Evolutionary conservation across 1,140 invertebrate species (phyloP).

Genomic region (Choristoneura fumiferana): DNA sequence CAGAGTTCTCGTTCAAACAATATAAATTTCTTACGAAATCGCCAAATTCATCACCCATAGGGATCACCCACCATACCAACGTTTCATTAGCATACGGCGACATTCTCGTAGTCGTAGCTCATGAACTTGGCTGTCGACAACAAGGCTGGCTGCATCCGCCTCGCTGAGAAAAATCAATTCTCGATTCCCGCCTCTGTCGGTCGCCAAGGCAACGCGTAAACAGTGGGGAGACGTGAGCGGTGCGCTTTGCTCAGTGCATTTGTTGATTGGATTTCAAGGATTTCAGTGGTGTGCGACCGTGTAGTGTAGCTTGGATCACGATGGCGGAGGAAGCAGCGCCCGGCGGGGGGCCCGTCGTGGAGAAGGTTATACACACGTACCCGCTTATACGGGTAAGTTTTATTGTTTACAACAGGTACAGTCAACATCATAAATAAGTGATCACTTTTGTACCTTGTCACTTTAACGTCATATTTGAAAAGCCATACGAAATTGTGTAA

Average conservation of each 20-base stretch:
- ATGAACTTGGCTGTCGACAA: not conserved
- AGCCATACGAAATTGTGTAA: too few relatives aligned
- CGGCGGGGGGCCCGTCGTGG: constrained; percentile 67
- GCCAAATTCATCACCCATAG: too few relatives aligned
- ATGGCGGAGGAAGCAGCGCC: constrained; percentile 74
- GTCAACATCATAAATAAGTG: too few relatives aligned
- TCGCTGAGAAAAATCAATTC: constrained; percentile 70
- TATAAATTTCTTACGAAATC: too few relatives aligned
- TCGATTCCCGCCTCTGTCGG: constrained; percentile 58
- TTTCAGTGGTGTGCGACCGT: constrained; percentile 36
- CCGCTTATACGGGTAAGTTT: constrained; percentile 83
- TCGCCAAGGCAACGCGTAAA: constrained; percentile 71
- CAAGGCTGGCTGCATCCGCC: constrained; percentile 24
- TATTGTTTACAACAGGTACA: constrained; percentile 17
- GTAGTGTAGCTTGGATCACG: constrained; percentile 28
- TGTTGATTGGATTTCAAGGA: constrained; percentile 30
- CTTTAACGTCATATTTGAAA: too few relatives aligned
- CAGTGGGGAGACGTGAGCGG: constrained; percentile 59
- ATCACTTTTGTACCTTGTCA: too few relatives aligned
- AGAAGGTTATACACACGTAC: constrained; percentile 87
- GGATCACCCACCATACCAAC: too few relatives aligned
- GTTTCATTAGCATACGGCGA: too few relatives aligned
- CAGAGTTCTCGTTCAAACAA: too few relatives aligned
- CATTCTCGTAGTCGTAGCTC: too few relatives aligned
- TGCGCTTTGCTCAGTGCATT: constrained; percentile 30